A percentile compares a stretch with the other conserved stretches of the same genome.
These are phyloP conservation scores for Loriculus beryllinus DNA, from an alignment of 2,797 vertebrate species.

Conservation along the genomic window DNA sequence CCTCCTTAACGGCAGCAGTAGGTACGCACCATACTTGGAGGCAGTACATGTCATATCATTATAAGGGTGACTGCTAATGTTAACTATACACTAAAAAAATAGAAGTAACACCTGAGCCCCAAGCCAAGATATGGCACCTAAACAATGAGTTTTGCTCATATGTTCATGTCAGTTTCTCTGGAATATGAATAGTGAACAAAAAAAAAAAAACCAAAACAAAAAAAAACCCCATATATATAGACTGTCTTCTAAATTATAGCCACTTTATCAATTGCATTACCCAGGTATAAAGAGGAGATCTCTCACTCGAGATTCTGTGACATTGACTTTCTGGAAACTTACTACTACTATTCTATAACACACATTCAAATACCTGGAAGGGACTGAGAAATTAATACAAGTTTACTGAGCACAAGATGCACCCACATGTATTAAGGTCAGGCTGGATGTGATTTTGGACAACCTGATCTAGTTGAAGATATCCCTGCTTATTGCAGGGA, in stretches of 20 bases:
- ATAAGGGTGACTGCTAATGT: conserved; percentile 81
- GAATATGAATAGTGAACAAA: background rate
- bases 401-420: background rate
- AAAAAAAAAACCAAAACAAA: background rate
- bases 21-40: conserved; percentile 52
- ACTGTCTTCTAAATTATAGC: background rate
- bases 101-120: conserved; percentile 77
- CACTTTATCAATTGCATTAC: background rate
- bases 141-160: conserved; percentile 6
- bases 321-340: background rate
- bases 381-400: background rate
- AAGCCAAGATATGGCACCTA: conserved; percentile 17
- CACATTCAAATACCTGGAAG: background rate
- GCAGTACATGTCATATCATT: conserved; percentile 71
- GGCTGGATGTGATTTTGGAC: background rate
- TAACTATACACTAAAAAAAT: conserved; percentile 78
- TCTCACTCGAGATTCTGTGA: background rate
- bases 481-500: background rate
- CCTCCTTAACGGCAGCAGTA: conserved; percentile 50
- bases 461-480: background rate
- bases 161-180: background rate
- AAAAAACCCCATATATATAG: background rate
- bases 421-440: background rate
- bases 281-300: background rate
- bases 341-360: background rate